phyloP scores from a whole-genome alignment of 1,140 invertebrate genomes.

The Drosophila bocqueti region DNA sequence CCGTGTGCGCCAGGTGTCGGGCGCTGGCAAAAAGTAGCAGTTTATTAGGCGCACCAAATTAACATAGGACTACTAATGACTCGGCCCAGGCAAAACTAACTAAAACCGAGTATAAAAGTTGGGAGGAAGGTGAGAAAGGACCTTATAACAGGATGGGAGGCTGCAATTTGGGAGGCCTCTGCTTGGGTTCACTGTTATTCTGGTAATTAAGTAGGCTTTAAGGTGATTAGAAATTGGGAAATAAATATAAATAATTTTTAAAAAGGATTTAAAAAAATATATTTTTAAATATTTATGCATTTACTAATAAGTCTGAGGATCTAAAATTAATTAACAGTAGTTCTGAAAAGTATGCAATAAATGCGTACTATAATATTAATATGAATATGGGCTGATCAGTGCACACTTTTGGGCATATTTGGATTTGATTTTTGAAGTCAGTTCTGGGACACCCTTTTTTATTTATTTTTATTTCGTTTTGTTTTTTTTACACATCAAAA shows the following conservation, averaged over 20 bases:
- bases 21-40: constrained; percentile 68
- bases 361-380: too few relatives aligned
- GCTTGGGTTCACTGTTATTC: not conserved
- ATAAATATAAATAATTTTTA: not conserved
- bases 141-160: not conserved
- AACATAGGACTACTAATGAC: constrained; percentile 78
- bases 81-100: constrained; percentile 39
- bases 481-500: too few relatives aligned
- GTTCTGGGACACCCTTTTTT: too few relatives aligned
- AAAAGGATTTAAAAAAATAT: not conserved
- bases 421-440: too few relatives aligned
- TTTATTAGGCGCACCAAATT: constrained; percentile 83
- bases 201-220: constrained; percentile 7
- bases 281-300: not conserved
- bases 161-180: not conserved
- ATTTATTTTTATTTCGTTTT: too few relatives aligned
- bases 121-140: too few relatives aligned
- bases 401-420: too few relatives aligned
- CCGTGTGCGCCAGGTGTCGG: constrained; percentile 29
- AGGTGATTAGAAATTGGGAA: not conserved
- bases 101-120: constrained; percentile 1
- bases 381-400: not conserved
- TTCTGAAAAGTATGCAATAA: constrained; percentile 21
- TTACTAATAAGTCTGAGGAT: not conserved
- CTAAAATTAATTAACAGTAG: too few relatives aligned